Base-by-base conservation (phyloP, 2,113 vertebrate genomes). In the Amblyopsis rosae region DNA sequence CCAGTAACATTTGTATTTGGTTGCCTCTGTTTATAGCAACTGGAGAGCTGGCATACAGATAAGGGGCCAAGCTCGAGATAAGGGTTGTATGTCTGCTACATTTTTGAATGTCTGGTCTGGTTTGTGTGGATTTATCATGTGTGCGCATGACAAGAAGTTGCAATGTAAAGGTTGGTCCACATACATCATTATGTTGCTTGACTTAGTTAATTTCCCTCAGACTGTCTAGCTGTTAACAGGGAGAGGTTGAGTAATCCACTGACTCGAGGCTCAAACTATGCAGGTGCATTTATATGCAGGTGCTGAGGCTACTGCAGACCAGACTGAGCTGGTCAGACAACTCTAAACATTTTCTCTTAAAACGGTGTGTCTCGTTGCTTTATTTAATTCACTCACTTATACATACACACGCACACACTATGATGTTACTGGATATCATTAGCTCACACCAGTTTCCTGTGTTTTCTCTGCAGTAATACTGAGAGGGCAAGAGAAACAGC, bases 241-340 rank as follows among this genome's bases (percentile, higher is more conserved):
- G 58, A 69, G 74, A 64, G 53, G 57, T 66, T 81, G 67, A 67
- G 57, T 56, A 64, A 77, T 57, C 35, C 35, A 65, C 26, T 26
- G 26, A 26, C 26, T 46, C 35, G 49, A 12, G 51, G 65, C 74
- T 70, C 64, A 50, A 63, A 73, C 41, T 70, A 67, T 69, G 84
- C 72, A 84, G 82, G 77, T 73, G 59, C 76, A 87, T 88, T 91
- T 71, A 81, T 75, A 86, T 88, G 83, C 86, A 82, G 85, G 80
- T 84, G 83, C 61, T 58, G 73, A 67, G 59, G 59, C 26, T 72
- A 76, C 85, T 86, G 80, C 86, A 88, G 77, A 62, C 63, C 63
- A 63, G 53, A 15, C 13, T 17, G 69, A 62, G 56, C 46, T 65
- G 46, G 64, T 76, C 78, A 76, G 41, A 81, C 56, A 71, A 73